phyloP scores from a whole-genome alignment of 2,888 invertebrate genomes.

The Chironomus tentans region DNA sequence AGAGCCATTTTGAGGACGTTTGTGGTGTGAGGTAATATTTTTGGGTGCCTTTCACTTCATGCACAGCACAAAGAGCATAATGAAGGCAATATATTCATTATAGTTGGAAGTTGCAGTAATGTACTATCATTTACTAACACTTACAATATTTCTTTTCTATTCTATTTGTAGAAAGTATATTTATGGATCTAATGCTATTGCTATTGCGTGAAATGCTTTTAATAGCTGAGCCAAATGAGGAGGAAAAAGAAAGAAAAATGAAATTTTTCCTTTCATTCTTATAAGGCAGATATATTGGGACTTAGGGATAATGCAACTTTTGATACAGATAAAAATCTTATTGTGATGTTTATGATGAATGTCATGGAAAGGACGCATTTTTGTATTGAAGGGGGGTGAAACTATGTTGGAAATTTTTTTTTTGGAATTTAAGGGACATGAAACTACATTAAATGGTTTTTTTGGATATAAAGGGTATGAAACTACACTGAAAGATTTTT shows the following conservation, averaged over 20 bases:
- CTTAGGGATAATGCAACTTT: not conserved
- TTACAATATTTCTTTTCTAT: not conserved
- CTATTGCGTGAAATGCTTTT: not conserved
- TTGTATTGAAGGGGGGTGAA: too few relatives aligned
- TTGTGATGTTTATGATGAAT: too few relatives aligned
- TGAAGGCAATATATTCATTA: conserved; percentile 8
- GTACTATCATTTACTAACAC: conserved; percentile 3
- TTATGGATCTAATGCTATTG: not conserved
- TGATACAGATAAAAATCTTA: too few relatives aligned
- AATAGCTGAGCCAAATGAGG: not conserved
- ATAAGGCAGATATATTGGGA: not conserved
- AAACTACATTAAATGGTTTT: too few relatives aligned
- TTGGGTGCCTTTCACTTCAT: not conserved
- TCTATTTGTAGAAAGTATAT: too few relatives aligned
- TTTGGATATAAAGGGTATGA: too few relatives aligned
- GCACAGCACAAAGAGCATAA: not conserved
- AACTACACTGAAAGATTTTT: too few relatives aligned
- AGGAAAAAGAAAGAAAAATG: too few relatives aligned
- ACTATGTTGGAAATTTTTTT: too few relatives aligned
- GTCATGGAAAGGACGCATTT: too few relatives aligned
- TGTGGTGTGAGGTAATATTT: not conserved
- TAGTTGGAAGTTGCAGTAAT: not conserved
- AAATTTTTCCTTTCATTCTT: too few relatives aligned
- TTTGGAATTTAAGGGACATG: too few relatives aligned
- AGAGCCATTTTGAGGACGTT: not conserved